Evolutionary conservation across 2,888 invertebrate genomes (phyloP), one percentile per base, ranked within the genome.

Genomic region (Acanthosepion pharaonis): DNA sequence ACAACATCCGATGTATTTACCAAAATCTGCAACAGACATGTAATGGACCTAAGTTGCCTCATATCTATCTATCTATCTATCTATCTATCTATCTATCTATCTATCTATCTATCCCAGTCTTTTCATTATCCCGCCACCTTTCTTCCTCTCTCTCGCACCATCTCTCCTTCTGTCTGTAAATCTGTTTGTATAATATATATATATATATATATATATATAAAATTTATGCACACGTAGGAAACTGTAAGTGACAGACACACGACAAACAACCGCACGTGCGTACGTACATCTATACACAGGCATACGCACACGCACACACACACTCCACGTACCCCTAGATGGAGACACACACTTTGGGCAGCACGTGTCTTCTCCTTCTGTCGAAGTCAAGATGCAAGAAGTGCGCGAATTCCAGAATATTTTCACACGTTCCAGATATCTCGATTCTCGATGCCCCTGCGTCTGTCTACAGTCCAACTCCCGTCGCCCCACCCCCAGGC

Each of bases 381-480:
- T 78, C n/a, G 78, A 33, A 78, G 78, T 5, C 78, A 78, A 78
- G 78, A 78, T 33, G 78, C n/a, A 78, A 78, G 78, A 78, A 78
- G 78, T 78, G 78, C 78, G 78, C 78, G 9, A 15, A 78, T n/a
- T 78, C 78, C 78, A 78, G n/a, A 78, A 78, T n/a, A 78, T 18
- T 78, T 78, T 78, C 78, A 78, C 78, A 78, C 78, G 78, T 78
- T 78, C 78, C 9, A 78, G n/a, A 78, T 78, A n/a, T 78, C n/a
- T n/a, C n/a, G 78, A n/a, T 78, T 78, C 78, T n/a, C 11, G 78
- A 78, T n/a, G 78, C 78, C n/a, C 64, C 78, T 78, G n/a, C 78
- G n/a, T 78, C n/a, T n/a, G n/a, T 78, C 78, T 9, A 78, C 78
- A n/a, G 78, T n/a, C 23, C 78, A 78, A 15, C n/a, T 28, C 78